These are phyloP conservation scores for Hydrozoanthus gracilis DNA, from an alignment of 92 coral and sea anemone genomes.

Conservation along the genomic window DNA sequence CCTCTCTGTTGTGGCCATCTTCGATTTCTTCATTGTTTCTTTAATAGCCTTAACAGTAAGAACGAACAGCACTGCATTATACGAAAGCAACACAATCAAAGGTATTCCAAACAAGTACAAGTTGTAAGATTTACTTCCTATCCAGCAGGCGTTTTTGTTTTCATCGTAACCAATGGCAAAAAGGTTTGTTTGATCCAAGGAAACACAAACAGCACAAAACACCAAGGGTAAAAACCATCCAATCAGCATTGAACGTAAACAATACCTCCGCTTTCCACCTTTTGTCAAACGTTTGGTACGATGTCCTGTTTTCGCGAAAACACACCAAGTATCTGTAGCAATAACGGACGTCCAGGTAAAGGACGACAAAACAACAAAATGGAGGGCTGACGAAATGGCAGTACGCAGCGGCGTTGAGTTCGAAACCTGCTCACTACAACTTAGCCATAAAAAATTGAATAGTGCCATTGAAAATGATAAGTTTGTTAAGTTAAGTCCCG, in stretches of 20 bases:
- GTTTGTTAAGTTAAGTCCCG: slow-evolving; percentile 68
- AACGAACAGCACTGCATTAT: slow-evolving; percentile 56
- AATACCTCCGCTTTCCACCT: slow-evolving; percentile 55
- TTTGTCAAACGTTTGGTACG: slow-evolving; percentile 37
- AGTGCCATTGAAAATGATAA: slow-evolving; percentile 43
- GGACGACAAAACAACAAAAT: slow-evolving; percentile 58
- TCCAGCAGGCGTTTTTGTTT: slow-evolving; percentile 65
- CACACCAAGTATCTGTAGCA: slow-evolving; percentile 69
- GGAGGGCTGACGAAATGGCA: slow-evolving; percentile 52
- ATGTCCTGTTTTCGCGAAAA: slow-evolving; percentile 53
- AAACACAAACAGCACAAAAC: slow-evolving; percentile 54
- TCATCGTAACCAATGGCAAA: slow-evolving; percentile 67
- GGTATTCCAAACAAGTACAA: slow-evolving; percentile 61
- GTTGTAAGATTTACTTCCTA: slow-evolving; percentile 47
- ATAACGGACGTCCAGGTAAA: slow-evolving; percentile 74
- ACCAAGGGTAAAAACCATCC: slow-evolving; percentile 72
- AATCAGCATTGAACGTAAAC: slow-evolving; percentile 50
- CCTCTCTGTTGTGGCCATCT: slow-evolving; percentile 47
- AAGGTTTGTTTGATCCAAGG: slow-evolving; percentile 64
- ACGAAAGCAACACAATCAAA: slow-evolving; percentile 44
- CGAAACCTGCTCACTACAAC: slow-evolving; percentile 49
- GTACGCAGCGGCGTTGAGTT: slow-evolving; percentile 34
- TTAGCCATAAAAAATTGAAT: slow-evolving; percentile 61
- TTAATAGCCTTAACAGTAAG: slow-evolving; percentile 69
- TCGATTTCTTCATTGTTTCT: slow-evolving; percentile 58